Conservation (phyloP, 2,888 invertebrate genomes). For the Cephonodes hylas region DNA sequence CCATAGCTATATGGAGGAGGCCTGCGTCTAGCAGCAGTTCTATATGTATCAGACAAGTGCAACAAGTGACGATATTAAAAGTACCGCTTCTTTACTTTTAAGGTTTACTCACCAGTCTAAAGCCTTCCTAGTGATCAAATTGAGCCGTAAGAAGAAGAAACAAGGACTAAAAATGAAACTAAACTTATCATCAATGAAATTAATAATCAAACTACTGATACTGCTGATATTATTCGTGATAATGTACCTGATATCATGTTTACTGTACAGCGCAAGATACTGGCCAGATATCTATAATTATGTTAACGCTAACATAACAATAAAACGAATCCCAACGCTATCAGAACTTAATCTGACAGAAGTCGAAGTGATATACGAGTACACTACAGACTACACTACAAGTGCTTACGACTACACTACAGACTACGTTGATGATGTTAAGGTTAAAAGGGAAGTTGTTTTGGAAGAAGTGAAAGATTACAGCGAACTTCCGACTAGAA, state of each 20-base stretch:
- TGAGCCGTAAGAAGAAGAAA: too few relatives aligned
- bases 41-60: too few relatives aligned
- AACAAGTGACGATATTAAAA: too few relatives aligned
- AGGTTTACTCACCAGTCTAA: too few relatives aligned
- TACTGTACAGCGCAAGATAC: constrained; percentile 61
- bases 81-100: too few relatives aligned
- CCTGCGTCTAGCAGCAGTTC: too few relatives aligned
- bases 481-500: constrained; percentile 37
- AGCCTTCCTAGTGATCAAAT: too few relatives aligned
- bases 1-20: too few relatives aligned
- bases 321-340: constrained; percentile 63
- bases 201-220: constrained; percentile 53
- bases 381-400: constrained; percentile 50
- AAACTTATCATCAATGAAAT: constrained; percentile 46
- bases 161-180: constrained; percentile 46
- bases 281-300: constrained; percentile 72
- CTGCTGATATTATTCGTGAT: constrained; percentile 57
- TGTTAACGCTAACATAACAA: constrained; percentile 66
- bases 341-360: constrained; percentile 58
- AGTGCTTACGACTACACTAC: constrained; percentile 42
- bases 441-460: constrained; percentile 16
- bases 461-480: constrained; percentile 34
- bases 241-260: constrained; percentile 53
- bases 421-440: constrained; percentile 27
- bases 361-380: constrained; percentile 43